A percentile compares a stretch with the other conserved stretches of the same genome.
Evolutionary conservation across 2,888 invertebrate genomes (phyloP).

Genomic region (Listrodromus nycthemerus): DNA sequence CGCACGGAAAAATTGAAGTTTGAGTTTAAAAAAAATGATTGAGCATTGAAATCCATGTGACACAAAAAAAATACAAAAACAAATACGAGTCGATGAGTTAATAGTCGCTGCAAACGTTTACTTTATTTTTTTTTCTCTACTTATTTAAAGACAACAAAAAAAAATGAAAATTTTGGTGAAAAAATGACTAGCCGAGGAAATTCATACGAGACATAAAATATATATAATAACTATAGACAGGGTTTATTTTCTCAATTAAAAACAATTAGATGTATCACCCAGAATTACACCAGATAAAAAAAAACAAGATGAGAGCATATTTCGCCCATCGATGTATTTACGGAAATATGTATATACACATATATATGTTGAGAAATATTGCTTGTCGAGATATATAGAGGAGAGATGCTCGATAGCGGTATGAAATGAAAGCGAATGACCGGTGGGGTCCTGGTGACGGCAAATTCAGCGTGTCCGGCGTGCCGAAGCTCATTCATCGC

Average conservation of each 20-base stretch:
- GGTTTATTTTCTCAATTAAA: no score
- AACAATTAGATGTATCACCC: no score
- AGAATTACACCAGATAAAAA: no score
- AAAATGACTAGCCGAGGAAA: no score
- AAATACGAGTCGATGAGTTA: slow-evolving; percentile 22
- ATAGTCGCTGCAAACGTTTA: neutral
- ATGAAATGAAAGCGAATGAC: slow-evolving; percentile 48
- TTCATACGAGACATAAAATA: neutral
- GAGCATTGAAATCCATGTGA: neutral
- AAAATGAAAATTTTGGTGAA: neutral
- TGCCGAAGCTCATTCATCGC: slow-evolving; percentile 83
- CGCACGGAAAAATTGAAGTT: neutral
- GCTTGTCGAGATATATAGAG: slow-evolving; percentile 31
- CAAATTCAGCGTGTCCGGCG: slow-evolving; percentile 76
- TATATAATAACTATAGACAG: no score
- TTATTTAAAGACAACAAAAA: neutral
- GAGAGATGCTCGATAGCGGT: slow-evolving; percentile 38
- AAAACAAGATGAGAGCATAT: neutral
- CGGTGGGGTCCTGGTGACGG: slow-evolving; percentile 34
- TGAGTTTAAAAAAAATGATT: neutral
- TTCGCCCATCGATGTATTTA: neutral
- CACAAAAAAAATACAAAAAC: neutral
- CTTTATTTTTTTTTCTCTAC: neutral
- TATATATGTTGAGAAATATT: slow-evolving; percentile 40
- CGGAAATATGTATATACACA: neutral